These are phyloP conservation scores for Amphipoea oculea DNA, from an alignment of 2,888 invertebrate species.

Conservation along the genomic window DNA sequence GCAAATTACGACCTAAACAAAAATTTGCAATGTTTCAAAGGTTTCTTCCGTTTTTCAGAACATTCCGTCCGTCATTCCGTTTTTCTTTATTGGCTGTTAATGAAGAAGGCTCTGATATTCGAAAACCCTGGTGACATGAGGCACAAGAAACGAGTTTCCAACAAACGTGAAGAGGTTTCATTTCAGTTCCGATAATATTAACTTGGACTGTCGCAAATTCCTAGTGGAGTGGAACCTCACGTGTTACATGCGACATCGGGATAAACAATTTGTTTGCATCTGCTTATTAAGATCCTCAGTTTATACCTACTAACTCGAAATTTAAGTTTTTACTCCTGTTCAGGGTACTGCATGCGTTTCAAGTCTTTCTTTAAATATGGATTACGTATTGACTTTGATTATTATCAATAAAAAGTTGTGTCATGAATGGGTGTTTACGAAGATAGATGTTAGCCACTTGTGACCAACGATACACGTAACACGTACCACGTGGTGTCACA, in stretches of 20 bases:
- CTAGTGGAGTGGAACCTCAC: not conserved
- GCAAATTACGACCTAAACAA: not conserved
- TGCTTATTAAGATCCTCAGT: no score
- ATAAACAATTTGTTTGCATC: not conserved
- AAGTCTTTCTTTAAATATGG: no score
- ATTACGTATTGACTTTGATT: not conserved
- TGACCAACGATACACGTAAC: not conserved
- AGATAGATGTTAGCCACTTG: not conserved
- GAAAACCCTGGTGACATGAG: no score
- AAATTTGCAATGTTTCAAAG: not conserved
- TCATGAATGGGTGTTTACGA: not conserved
- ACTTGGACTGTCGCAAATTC: not conserved
- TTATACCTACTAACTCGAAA: no score
- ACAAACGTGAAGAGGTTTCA: not conserved
- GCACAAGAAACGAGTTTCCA: not conserved
- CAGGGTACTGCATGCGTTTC: not conserved
- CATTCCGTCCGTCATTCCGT: no score
- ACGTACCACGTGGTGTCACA: not conserved
- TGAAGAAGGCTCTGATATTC: no score
- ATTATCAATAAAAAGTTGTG: not conserved
- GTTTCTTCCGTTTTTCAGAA: no score
- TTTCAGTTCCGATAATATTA: not conserved
- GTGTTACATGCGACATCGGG: not conserved
- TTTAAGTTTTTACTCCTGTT: not conserved
- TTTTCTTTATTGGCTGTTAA: no score